A percentile compares a stretch with the other conserved stretches of the same genome.
Conservation (phyloP, 2,888 invertebrate species). For the Heliconius cydno region DNA sequence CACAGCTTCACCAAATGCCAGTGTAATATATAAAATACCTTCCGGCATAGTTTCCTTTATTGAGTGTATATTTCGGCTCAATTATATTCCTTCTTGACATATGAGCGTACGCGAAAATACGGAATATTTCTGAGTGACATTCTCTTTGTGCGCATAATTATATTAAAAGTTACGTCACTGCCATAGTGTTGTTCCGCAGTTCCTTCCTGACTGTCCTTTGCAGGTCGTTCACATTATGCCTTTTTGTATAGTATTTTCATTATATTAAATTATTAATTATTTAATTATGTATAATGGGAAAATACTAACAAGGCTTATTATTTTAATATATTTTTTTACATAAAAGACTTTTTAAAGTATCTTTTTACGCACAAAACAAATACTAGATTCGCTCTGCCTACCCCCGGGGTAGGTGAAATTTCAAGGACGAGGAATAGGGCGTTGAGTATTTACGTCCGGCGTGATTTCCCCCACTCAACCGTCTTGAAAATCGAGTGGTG, state of each 20-base stretch:
- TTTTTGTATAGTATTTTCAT: neutral
- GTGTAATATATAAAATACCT: constrained; percentile 9
- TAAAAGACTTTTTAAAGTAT: no score
- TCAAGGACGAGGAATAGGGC: no score
- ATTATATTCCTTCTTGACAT: constrained; percentile 38
- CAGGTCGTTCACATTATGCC: constrained; percentile 34
- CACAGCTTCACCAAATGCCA: constrained; percentile 14
- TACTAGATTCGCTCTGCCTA: no score
- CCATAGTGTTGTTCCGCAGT: constrained; percentile 31
- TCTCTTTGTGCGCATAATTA: constrained; percentile 22
- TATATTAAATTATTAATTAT: neutral
- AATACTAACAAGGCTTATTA: no score
- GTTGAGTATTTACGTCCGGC: no score
- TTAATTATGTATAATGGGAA: no score
- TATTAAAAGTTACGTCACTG: constrained; percentile 37
- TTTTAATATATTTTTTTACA: no score
- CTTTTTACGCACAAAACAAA: no score
- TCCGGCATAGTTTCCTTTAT: constrained; percentile 25
- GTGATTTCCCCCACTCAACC: no score
- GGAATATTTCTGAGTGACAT: constrained; percentile 31
- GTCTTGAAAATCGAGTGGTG: no score
- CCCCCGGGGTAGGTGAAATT: no score
- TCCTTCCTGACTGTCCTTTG: constrained; percentile 37
- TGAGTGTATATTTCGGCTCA: constrained; percentile 14
- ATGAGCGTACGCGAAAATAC: constrained; percentile 30